Base-by-base conservation (phyloP, 1,140 invertebrate genomes). In the Aporrectodea caliginosa region DNA sequence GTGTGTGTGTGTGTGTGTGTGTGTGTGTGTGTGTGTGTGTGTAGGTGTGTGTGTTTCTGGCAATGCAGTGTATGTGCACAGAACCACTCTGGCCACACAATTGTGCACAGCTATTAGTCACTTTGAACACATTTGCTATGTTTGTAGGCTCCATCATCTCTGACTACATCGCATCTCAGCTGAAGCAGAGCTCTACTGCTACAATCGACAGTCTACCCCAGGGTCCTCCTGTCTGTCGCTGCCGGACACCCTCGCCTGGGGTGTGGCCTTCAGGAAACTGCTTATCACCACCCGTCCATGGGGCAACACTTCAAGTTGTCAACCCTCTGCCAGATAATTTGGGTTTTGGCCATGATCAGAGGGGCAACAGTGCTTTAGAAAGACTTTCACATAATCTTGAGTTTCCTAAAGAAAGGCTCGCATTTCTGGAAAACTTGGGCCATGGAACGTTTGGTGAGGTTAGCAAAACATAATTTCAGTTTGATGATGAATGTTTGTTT, bases 381-480 rank as follows among this genome's bases (percentile, higher is more conserved):
- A 58, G 22, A 58, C 43, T 58, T 58, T 58, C 43, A 58, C 6
- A 58, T 12, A 12, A 58, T 58, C 43, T 22, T 12, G 93, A 95
- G 89, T 94, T 95, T 87, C 92, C 93, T 2, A 88, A 92, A 81
- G 91, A 93, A 82, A 91, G 92, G 85, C 90, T 95, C 75, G 91
- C 91, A 82, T 92, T 94, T 84, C 90, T 94, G 79, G 93, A 94
- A 85, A 93, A 93, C 83, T 89, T 95, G 16, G 94, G 94, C 16
- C 91, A 92, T 78, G 93, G 93, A 69, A 91, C 92, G 82, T 95
- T 93, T 85, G 93, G 93, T 81, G 93, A 95, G 89, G 94, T 96
- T 58, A 69, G 73, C 32, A 22, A 22, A n/a, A n/a, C n/a, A n/a
- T n/a, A n/a, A n/a, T n/a, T n/a, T n/a, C n/a, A n/a, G n/a, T n/a